Base-by-base conservation (phyloP, 2,113 vertebrate genomes). In the Uropsilus gracilis region DNA sequence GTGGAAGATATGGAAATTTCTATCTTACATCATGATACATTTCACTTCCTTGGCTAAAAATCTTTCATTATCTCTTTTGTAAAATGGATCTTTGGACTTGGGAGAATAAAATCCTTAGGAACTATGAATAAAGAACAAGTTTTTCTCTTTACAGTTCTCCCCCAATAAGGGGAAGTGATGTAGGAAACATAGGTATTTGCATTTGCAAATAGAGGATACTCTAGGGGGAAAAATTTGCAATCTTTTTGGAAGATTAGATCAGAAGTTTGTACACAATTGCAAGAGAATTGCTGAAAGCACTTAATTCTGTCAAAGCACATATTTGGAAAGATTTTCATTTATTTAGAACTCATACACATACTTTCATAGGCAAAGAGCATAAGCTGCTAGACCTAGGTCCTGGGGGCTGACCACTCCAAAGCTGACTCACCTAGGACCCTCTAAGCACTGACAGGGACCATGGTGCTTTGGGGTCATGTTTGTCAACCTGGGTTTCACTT, bases 61-160 rank as follows among this genome's bases (percentile, higher is more conserved):
- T 89, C 71, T 93, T 86, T 96, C 93, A 95, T 97, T 97, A 95
- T 97, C 93, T 97, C 96, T 91, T 97, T 96, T 97, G 93, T 96
- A 90, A 97, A 95, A 91, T 89, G 71, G 91, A 73, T 93, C 93
- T 91, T 90, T 84, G 55, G 75, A 42, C 83, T 81, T 32, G 16
- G 48, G 34, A 94, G 91, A 96, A 94, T 78, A 95, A 97, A 97
- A 94, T 94, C 89, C 84, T 82, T 86, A 77, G 89, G 53, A 91
- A 81, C 37, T 71, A 20, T 63, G 66, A 95, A 93, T 73, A 89
- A 96, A 94, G 84, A 42, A 86, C 91, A 89, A 46, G 14, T 73
- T 78, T 83, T 93, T 86, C 89, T 96, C 94, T 96, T 87, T 76
- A 93, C 32, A 72, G 82, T 94, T 24, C n/a, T 12, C n/a, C 28